Evolutionary conservation across 2,113 vertebrate species (phyloP), one percentile per base, ranked within the genome.

Genomic region (Plecturocebus donacophilus): DNA sequence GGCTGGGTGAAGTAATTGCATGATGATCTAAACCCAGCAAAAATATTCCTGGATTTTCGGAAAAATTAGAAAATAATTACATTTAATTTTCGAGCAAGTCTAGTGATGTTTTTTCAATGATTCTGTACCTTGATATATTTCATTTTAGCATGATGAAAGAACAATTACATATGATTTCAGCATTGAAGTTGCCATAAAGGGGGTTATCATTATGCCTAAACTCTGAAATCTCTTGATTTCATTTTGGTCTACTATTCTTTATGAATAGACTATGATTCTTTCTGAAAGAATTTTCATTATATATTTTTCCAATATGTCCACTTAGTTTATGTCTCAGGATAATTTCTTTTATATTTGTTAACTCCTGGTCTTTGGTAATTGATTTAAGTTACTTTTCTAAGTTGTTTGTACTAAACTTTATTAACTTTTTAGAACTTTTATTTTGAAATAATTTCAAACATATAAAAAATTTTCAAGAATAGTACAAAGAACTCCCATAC

Each of bases 401-500:
- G 11, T 56, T 68, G 20, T 77, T 96, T 83, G 6, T 56, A 68
- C 16, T 73, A 20, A 38, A 93, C 47, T 38, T 87, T 35, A 87
- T 77, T 79, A 66, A 77, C 47, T 82, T 89, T 76, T 82, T 80
- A 80, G 47, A 64, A 1, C 1, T 77, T 79, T 89, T 82, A 84
- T 79, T 96, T 73, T 79, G 30, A 94, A 93, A 87, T 84, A 35
- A 90, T 58, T 86, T 95, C 30, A 84, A 87, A 95, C 20, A 80
- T 66, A 81, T 16, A 81, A 87, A 86, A 90, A 56, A 23, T 6
- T 81, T 84, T 58, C 35, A 80, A 88, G 54, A 89, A 52, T 17
- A 17, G 52, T 52, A 52, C 40, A 23, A 90, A 92, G 32, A 96
- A 73, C 6, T 90, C 8, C 47, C 20, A 30, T 87, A n/a, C 47